Conservation (phyloP, 2,113 vertebrate genomes). For the Elephas maximus region DNA sequence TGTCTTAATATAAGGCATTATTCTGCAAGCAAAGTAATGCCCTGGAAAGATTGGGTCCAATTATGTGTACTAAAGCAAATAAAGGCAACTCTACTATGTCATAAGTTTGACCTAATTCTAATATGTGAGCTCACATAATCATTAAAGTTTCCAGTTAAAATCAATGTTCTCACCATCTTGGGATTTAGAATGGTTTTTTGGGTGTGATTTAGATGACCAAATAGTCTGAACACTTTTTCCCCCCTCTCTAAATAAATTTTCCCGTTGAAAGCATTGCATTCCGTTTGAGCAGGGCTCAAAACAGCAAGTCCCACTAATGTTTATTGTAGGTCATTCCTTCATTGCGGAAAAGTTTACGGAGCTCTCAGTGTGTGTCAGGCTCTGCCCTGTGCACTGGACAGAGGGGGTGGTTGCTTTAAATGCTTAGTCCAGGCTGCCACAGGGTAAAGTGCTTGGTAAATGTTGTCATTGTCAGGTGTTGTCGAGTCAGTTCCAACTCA, state of each 20-base stretch:
- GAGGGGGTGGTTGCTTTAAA: neutral
- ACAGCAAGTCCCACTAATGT: neutral
- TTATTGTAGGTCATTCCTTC: neutral
- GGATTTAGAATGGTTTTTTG: conserved; percentile 22
- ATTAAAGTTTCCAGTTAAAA: conserved; percentile 62
- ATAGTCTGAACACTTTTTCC: neutral
- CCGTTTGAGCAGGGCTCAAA: neutral
- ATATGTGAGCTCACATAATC: conserved; percentile 20
- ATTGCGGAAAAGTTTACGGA: neutral
- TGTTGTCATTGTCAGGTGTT: neutral
- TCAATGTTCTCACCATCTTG: conserved; percentile 26
- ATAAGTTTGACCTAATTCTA: conserved; percentile 11
- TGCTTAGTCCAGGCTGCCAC: neutral
- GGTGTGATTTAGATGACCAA: conserved; percentile 24
- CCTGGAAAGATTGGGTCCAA: neutral
- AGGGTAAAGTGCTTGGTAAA: neutral
- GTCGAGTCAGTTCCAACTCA: neutral
- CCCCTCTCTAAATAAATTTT: neutral
- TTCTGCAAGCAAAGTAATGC: neutral
- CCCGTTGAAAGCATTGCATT: neutral
- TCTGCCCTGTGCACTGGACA: neutral
- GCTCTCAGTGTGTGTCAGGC: fast-evolving
- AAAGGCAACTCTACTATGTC: neutral
- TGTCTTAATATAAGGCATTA: neutral
- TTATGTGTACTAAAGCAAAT: neutral